Evolutionary conservation across 2,888 invertebrate genomes (phyloP).

Genomic region (Alloplasta piceator): DNA sequence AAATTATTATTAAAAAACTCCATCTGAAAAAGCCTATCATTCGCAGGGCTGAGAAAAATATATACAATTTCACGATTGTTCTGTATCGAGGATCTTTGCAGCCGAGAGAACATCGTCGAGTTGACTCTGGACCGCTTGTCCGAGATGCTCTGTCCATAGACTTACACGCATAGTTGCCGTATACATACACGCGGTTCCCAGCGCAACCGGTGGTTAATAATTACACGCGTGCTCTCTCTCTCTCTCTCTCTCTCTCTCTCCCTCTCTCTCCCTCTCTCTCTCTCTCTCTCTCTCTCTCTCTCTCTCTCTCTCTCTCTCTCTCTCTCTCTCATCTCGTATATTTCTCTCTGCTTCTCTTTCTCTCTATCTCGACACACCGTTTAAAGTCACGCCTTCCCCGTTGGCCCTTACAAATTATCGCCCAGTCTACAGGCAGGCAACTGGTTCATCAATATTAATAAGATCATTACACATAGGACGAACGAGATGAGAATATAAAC

Average conservation of each 20-base stretch:
- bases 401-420: constrained; percentile 71
- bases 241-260: constrained; percentile 5
- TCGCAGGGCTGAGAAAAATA: constrained; percentile 40
- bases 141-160: constrained; percentile 49
- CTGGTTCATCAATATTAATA: constrained; percentile 76
- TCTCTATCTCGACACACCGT: constrained; percentile 54
- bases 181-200: constrained; percentile 55
- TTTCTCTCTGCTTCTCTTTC: constrained; percentile 32
- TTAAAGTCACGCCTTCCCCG: constrained; percentile 64
- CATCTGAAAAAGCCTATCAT: background rate
- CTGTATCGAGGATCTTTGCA: constrained; percentile 59
- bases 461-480: constrained; percentile 66
- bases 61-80: constrained; percentile 21
- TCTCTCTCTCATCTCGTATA: constrained; percentile 3
- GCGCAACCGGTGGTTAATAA: constrained; percentile 67
- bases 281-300: constrained; percentile 42
- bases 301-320: constrained; percentile 1
- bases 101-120: constrained; percentile 55
- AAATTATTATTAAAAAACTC: too few species aligned
- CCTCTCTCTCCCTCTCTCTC: constrained; percentile 18
- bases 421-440: constrained; percentile 60
- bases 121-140: constrained; percentile 50
- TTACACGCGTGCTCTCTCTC: constrained; percentile 59
- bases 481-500: constrained; percentile 47
- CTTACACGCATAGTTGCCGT: constrained; percentile 15